Percentiles rank a stretch among this genome's conserved stretches.
phyloP scores from a whole-genome alignment of 2,888 invertebrate species.

The Idaea dimidiata region DNA sequence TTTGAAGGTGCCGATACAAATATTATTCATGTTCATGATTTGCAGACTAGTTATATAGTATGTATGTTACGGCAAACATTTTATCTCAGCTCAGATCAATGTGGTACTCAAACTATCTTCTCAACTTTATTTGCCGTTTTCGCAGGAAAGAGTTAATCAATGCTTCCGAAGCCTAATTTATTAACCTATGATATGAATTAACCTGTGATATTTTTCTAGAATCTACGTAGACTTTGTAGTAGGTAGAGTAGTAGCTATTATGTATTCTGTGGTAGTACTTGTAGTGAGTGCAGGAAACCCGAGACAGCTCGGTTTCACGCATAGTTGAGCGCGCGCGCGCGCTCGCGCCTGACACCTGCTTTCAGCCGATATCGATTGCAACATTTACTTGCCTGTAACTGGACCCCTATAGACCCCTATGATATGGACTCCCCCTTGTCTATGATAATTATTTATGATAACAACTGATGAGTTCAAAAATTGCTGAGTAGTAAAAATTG shows the following conservation, averaged over 20 bases:
- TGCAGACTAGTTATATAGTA: background rate
- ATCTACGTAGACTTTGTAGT: no score
- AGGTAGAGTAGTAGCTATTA: background rate
- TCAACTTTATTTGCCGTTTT: no score
- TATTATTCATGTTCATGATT: background rate
- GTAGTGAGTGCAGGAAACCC: slow-evolving; percentile 28
- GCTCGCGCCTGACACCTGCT: slow-evolving; percentile 27
- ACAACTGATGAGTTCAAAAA: no score
- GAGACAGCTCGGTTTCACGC: slow-evolving; percentile 32
- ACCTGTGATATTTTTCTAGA: no score
- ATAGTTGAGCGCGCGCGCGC: slow-evolving; percentile 31
- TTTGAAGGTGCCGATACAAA: background rate
- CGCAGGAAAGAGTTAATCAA: no score
- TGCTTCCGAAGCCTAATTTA: no score
- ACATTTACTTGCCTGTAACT: slow-evolving; percentile 13
- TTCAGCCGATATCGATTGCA: slow-evolving; percentile 26
- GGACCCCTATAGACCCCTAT: slow-evolving; percentile 10
- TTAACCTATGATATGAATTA: no score
- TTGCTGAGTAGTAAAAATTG: no score
- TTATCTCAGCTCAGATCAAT: no score
- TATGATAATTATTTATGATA: background rate
- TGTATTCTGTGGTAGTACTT: slow-evolving; percentile 5
- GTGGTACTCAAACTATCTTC: no score
- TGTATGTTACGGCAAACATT: no score
- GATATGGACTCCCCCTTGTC: slow-evolving; percentile 20